Evolutionary conservation across 1,140 invertebrate genomes (phyloP).

Genomic region (Drosophila ambigua): DNA sequence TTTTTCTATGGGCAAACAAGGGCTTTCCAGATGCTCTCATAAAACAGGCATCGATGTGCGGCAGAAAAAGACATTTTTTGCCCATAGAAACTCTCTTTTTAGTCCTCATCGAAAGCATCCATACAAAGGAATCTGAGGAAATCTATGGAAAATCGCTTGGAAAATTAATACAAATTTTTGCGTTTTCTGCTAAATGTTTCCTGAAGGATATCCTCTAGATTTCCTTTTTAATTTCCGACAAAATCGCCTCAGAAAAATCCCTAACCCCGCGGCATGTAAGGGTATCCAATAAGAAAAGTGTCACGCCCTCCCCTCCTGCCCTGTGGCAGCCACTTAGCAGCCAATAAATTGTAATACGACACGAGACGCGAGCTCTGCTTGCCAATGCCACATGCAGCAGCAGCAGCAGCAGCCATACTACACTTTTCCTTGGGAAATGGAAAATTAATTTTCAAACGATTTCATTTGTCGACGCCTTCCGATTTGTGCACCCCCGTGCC

Average conservation of each 20-base stretch:
- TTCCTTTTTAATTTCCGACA: background rate
- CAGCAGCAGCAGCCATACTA: background rate
- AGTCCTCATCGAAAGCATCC: too few relatives aligned
- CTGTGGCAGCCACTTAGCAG: conserved; percentile 69
- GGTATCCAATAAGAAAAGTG: conserved; percentile 51
- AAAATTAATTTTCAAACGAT: conserved; percentile 82
- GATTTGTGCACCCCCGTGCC: conserved; percentile 36
- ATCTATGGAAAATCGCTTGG: too few relatives aligned
- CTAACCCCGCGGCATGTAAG: conserved; percentile 26
- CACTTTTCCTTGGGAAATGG: conserved; percentile 71
- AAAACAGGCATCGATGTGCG: too few relatives aligned
- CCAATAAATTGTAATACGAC: conserved; percentile 83
- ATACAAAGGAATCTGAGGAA: too few relatives aligned
- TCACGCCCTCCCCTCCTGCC: conserved; percentile 22
- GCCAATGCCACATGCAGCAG: conserved; percentile 47
- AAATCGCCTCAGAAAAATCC: background rate
- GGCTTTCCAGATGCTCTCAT: background rate
- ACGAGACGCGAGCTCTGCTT: conserved; percentile 28
- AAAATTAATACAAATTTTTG: too few relatives aligned
- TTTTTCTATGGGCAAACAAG: background rate
- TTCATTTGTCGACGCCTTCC: conserved; percentile 68
- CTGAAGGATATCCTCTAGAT: too few relatives aligned
- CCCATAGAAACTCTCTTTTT: too few relatives aligned
- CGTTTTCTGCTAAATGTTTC: too few relatives aligned
- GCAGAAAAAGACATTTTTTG: too few relatives aligned